Evolutionary conservation across 1,140 invertebrate species (phyloP).

Genomic region (Drosophila mojavensis): DNA sequence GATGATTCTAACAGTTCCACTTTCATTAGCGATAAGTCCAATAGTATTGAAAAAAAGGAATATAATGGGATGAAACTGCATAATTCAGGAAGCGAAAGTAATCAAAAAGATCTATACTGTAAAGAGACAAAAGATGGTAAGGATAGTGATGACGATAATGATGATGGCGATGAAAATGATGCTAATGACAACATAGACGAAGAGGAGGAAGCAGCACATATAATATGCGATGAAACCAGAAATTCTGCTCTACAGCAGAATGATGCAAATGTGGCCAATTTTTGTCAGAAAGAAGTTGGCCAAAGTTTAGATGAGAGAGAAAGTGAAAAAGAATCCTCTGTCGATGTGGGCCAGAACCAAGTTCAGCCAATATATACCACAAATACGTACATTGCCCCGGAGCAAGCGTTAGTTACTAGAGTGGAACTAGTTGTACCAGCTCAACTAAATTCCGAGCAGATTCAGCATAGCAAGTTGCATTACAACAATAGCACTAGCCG

Average conservation of each 20-base stretch:
- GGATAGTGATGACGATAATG: background rate
- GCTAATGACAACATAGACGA: background rate
- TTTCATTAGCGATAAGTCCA: constrained; percentile 8
- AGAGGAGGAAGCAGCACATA: background rate
- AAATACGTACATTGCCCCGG: constrained; percentile 56
- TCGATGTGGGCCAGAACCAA: background rate
- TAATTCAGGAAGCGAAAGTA: constrained; percentile 15
- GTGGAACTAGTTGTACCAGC: constrained; percentile 68
- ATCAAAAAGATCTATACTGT: constrained; percentile 24
- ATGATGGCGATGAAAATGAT: background rate
- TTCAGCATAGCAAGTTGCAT: background rate
- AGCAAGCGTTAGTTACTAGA: constrained; percentile 68
- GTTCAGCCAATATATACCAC: constrained; percentile 18
- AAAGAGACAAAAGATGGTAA: background rate
- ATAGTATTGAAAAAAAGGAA: constrained; percentile 10
- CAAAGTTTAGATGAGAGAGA: background rate
- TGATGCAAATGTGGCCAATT: background rate
- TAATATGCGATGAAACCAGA: background rate
- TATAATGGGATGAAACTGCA: constrained; percentile 17
- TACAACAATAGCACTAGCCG: background rate
- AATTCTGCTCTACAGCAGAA: background rate
- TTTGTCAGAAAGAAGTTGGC: background rate
- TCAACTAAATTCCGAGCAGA: background rate
- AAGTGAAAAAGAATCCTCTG: background rate
- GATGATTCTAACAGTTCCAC: background rate